These are phyloP conservation scores for Thamnophis sirtalis DNA, from an alignment of 2,113 vertebrate species.

Conservation along the genomic window DNA sequence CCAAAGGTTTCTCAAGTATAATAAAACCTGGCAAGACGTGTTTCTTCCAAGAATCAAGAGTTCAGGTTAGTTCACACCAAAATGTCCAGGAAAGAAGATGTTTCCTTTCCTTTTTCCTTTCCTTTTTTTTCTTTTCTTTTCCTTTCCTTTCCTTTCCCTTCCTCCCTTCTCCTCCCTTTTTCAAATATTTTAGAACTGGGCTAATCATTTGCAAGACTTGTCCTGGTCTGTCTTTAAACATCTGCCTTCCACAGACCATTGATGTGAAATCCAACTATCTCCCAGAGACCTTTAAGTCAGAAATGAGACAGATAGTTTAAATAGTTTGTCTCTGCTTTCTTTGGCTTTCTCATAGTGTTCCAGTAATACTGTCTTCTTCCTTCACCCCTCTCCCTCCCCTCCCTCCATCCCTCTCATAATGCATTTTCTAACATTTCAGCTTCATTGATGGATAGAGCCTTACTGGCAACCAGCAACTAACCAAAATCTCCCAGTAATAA, in stretches of 20 bases:
- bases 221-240: neutral
- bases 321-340: neutral
- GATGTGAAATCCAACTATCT: neutral
- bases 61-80: neutral
- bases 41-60: neutral
- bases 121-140: neutral
- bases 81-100: neutral
- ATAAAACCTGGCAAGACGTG: neutral
- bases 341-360: neutral
- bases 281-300: neutral
- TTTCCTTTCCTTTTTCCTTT: neutral
- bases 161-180: neutral
- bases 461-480: slow-evolving; percentile 42
- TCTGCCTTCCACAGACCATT: neutral
- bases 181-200: neutral
- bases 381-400: neutral
- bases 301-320: neutral
- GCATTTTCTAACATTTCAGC: neutral
- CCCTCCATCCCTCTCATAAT: neutral
- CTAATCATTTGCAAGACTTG: neutral
- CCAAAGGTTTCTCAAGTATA: neutral
- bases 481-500: slow-evolving; percentile 17
- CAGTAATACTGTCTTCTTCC: neutral
- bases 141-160: neutral
- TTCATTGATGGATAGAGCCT: neutral